Conservation (phyloP, 1,140 invertebrate genomes). For the Neodiprion virginianus region DNA sequence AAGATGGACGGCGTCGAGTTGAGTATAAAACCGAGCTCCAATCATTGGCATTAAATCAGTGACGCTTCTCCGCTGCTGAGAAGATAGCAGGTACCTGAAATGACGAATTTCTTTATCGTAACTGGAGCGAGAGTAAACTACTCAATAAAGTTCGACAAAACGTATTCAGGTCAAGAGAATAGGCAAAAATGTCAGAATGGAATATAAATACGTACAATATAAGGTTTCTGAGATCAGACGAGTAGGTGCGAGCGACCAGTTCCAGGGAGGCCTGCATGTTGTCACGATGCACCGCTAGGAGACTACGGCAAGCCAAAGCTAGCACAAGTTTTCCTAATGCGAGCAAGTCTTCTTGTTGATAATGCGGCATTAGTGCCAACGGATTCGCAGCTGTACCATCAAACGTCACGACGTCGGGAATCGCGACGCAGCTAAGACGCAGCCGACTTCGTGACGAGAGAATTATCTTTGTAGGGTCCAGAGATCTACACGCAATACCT, state of each 20-base stretch:
- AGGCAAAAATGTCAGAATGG: not conserved
- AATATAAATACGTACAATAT: constrained; percentile 77
- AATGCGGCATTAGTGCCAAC: constrained; percentile 75
- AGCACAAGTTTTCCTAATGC: constrained; percentile 91
- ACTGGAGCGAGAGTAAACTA: constrained; percentile 8
- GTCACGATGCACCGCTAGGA: constrained; percentile 84
- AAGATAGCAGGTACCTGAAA: constrained; percentile 79
- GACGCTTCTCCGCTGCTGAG: constrained; percentile 77
- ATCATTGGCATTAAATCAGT: constrained; percentile 99
- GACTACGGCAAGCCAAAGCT: constrained; percentile 88
- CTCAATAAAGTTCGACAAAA: constrained; percentile 18
- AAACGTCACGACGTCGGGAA: constrained; percentile 85
- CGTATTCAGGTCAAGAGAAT: constrained; percentile 17
- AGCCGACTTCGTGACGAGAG: constrained; percentile 74
- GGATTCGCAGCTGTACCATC: constrained; percentile 73
- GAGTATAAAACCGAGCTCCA: constrained; percentile 94
- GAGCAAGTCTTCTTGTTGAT: constrained; percentile 92
- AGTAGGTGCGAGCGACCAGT: constrained; percentile 87
- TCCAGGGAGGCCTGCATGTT: constrained; percentile 89
- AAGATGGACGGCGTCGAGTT: constrained; percentile 88
- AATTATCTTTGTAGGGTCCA: constrained; percentile 94
- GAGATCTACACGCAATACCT: constrained; percentile 74
- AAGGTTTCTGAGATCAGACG: constrained; percentile 91
- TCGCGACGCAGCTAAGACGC: constrained; percentile 81
- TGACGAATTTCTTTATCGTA: constrained; percentile 25